A percentile compares a stretch with the other conserved stretches of the same genome.
Conservation (phyloP, 2,113 vertebrate species). For the Cyphomyrus discorhynchus region DNA sequence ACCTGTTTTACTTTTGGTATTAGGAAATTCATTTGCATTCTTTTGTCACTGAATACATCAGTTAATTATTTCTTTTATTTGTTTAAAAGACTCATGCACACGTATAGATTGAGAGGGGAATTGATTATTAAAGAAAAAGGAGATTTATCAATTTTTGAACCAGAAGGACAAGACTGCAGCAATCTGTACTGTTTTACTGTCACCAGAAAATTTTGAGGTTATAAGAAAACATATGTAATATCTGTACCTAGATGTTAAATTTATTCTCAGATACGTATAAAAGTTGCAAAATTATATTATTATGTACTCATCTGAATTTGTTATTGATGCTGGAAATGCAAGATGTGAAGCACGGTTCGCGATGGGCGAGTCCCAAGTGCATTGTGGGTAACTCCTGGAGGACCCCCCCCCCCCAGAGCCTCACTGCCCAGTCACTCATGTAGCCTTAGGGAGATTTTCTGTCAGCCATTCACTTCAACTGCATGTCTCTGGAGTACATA, state of each 20-base stretch:
- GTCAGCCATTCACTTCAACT: neutral
- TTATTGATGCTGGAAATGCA: neutral
- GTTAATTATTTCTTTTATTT: neutral
- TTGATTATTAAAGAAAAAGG: neutral
- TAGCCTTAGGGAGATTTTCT: neutral
- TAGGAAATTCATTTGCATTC: neutral
- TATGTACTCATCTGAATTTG: neutral
- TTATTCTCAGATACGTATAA: neutral
- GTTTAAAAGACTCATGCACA: neutral
- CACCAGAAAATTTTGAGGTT: neutral
- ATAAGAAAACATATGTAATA: neutral
- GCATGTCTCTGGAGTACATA: neutral
- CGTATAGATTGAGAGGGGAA: neutral
- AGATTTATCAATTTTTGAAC: neutral
- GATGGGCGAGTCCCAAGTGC: neutral
- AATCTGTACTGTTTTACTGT: neutral
- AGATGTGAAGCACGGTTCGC: neutral
- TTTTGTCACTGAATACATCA: neutral
- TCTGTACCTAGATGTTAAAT: neutral
- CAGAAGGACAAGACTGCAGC: neutral
- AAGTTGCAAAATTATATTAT: neutral
- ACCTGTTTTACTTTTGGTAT: neutral
- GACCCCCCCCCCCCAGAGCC: neutral
- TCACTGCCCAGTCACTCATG: neutral
- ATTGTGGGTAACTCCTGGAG: neutral